phyloP scores from a whole-genome alignment of 2,113 vertebrate species.

The Steatornis caripensis region DNA sequence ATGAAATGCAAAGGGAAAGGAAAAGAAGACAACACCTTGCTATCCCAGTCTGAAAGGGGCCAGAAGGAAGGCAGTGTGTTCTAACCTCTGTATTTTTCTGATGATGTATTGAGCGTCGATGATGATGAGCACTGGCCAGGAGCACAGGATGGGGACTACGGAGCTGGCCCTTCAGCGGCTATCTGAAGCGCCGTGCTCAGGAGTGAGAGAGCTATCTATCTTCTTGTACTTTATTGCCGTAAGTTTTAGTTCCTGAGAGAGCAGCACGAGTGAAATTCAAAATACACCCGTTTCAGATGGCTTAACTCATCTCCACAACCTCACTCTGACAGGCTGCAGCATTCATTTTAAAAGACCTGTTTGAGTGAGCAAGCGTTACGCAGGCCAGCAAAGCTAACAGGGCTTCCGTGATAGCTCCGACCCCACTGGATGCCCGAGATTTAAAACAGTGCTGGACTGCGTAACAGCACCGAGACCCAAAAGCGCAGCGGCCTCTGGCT shows the following conservation, averaged over 20 bases:
- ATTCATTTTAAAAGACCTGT: background rate
- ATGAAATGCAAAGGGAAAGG: background rate
- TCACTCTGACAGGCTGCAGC: background rate
- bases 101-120: background rate
- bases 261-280: background rate
- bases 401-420: background rate
- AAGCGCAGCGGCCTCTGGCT: background rate
- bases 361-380: background rate
- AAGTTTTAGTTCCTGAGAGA: background rate
- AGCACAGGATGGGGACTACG: background rate
- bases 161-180: background rate
- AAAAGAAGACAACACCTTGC: background rate
- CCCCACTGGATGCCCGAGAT: accelerated
- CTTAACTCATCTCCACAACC: background rate
- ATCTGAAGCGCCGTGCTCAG: background rate
- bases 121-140: background rate
- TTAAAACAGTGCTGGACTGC: background rate
- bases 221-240: background rate
- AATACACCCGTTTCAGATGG: background rate
- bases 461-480: background rate
- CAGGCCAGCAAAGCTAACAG: background rate
- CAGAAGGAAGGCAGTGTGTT: background rate
- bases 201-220: background rate
- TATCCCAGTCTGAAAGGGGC: background rate
- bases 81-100: background rate